A percentile compares a stretch with the other conserved stretches of the same genome.
Evolutionary conservation across 2,113 vertebrate species (phyloP).

Genomic region (Hippocampus zosterae): DNA sequence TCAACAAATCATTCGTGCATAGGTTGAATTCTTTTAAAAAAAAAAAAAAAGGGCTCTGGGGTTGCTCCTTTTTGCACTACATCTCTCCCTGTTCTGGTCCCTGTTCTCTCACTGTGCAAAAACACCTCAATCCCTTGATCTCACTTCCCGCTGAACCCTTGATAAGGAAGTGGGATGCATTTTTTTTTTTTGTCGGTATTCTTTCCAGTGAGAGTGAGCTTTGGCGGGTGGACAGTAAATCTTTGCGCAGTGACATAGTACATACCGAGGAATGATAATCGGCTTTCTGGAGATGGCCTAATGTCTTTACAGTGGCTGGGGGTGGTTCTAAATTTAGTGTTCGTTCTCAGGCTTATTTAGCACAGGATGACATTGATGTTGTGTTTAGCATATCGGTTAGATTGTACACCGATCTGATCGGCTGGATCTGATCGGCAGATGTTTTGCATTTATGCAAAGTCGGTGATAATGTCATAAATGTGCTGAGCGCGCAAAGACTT

Average conservation of each 20-base stretch:
- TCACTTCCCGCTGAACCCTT: constrained; percentile 44
- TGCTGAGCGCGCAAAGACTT: too few species aligned
- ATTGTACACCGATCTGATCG: too few species aligned
- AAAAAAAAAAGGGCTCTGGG: not conserved
- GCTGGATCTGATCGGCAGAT: too few species aligned
- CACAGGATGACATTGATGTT: constrained; percentile 50
- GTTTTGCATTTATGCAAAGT: too few species aligned
- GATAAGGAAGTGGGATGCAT: constrained; percentile 58
- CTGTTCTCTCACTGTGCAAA: constrained; percentile 43
- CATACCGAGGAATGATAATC: constrained; percentile 58
- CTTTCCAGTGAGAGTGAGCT: constrained; percentile 34
- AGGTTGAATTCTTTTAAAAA: not conserved
- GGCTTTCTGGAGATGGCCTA: constrained; percentile 66
- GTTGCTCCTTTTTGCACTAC: constrained; percentile 5
- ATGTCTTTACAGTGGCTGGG: constrained; percentile 64
- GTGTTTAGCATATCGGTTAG: constrained; percentile 18
- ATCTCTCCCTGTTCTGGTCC: constrained; percentile 21
- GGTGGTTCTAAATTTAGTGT: constrained; percentile 57
- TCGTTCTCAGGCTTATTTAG: constrained; percentile 63
- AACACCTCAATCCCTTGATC: constrained; percentile 38
- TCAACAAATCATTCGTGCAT: not conserved
- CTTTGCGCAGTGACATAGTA: constrained; percentile 43
- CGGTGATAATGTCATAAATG: too few species aligned
- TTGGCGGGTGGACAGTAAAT: constrained; percentile 35
- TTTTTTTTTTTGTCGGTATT: constrained; percentile 17